Percentiles rank a stretch among this genome's conserved stretches.
Conservation (phyloP, 2,113 vertebrate genomes). For the Eupsittula cactorum region DNA sequence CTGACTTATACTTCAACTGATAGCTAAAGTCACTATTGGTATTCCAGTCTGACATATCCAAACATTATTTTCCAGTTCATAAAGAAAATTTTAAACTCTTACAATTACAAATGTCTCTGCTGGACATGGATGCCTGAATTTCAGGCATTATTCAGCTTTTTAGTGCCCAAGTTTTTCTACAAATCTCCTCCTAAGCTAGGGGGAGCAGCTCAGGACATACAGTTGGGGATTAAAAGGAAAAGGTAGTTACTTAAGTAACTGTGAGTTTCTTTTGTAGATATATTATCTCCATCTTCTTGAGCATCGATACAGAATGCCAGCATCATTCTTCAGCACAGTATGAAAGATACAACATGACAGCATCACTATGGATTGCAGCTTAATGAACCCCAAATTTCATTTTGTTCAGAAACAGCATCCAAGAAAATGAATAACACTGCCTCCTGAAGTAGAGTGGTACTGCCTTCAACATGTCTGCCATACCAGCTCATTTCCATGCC, state of each 20-base stretch:
- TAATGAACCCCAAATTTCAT: slow-evolving; percentile 17
- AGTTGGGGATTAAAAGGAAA: background rate
- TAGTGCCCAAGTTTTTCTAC: background rate
- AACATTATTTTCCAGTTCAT: background rate
- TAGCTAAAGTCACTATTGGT: background rate
- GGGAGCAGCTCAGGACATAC: background rate
- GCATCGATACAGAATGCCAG: background rate
- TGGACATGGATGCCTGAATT: background rate
- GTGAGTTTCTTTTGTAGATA: background rate
- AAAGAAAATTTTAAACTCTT: background rate
- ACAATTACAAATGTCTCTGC: background rate
- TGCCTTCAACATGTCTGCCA: background rate
- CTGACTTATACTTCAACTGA: background rate
- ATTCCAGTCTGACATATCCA: background rate
- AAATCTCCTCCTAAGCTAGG: background rate
- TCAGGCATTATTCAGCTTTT: background rate
- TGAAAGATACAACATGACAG: background rate
- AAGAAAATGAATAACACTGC: background rate
- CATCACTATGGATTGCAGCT: background rate
- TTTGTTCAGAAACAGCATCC: background rate
- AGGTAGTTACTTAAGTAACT: background rate
- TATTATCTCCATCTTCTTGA: background rate
- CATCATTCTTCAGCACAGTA: background rate
- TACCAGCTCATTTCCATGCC: background rate
- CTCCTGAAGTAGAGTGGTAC: background rate